Conservation (phyloP, 2,888 invertebrate species). For the Euzophera pinguis region DNA sequence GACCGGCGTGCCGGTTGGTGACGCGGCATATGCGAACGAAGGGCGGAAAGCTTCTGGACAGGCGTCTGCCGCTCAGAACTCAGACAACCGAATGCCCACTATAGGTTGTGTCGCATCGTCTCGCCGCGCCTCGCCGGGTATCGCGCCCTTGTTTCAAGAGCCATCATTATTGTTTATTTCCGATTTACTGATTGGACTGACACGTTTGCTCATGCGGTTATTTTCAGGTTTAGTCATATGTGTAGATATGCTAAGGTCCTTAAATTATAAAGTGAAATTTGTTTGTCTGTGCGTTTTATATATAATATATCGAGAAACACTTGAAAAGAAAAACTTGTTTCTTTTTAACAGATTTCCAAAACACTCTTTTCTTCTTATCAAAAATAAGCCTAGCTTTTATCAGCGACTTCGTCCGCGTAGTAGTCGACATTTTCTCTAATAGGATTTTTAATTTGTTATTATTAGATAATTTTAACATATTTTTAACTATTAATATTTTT, state of each 20-base stretch:
- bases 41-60: conserved; percentile 21
- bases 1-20: neutral
- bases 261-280: neutral
- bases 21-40: conserved; percentile 15
- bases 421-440: too few relatives aligned
- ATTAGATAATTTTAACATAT: too few relatives aligned
- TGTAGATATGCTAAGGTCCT: neutral
- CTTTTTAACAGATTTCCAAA: too few relatives aligned
- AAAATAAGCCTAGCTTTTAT: too few relatives aligned
- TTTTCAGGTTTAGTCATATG: neutral
- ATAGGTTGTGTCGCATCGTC: conserved; percentile 2
- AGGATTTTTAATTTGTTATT: too few relatives aligned
- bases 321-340: too few relatives aligned
- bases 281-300: neutral
- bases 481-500: too few relatives aligned
- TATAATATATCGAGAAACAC: too few relatives aligned
- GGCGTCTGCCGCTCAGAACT: neutral
- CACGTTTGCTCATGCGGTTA: conserved; percentile 26
- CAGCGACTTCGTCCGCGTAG: too few relatives aligned
- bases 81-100: too few relatives aligned
- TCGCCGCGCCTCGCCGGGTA: neutral
- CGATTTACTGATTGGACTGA: conserved; percentile 16
- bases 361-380: too few relatives aligned
- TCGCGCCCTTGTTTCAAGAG: conserved; percentile 15
- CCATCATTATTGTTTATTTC: conserved; percentile 13